Percentiles rank a stretch among this genome's conserved stretches.
These are phyloP conservation scores for Smithornis capensis DNA, from an alignment of 2,113 vertebrate genomes.

Conservation along the genomic window DNA sequence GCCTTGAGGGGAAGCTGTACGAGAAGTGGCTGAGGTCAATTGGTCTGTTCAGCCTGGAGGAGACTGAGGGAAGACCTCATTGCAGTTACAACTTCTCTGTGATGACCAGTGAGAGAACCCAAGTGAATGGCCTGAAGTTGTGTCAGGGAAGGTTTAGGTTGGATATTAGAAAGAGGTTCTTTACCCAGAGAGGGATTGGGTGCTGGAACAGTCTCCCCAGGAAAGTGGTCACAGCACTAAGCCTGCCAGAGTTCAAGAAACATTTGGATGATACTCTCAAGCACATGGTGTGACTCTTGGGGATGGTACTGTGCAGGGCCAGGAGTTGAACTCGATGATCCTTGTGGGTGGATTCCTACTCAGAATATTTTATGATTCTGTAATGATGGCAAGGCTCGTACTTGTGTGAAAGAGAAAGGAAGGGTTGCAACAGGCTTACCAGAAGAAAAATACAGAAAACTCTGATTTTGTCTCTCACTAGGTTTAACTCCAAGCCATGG, in stretches of 20 bases:
- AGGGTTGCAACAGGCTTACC: not conserved
- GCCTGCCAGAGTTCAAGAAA: not conserved
- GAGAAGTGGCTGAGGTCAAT: not conserved
- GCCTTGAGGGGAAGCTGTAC: not conserved
- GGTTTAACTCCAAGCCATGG: not conserved
- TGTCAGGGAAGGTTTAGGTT: not conserved
- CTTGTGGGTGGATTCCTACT: not conserved
- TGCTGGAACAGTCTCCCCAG: not conserved
- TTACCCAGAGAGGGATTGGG: not conserved
- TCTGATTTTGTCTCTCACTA: not conserved
- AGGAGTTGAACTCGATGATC: not conserved
- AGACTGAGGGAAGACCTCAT: not conserved
- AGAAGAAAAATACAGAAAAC: not conserved
- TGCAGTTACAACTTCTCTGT: not conserved
- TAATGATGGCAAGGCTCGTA: not conserved
- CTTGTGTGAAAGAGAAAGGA: not conserved
- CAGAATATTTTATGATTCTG: not conserved
- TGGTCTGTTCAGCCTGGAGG: not conserved
- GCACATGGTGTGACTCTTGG: not conserved
- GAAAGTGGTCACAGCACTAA: not conserved
- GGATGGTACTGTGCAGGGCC: not conserved
- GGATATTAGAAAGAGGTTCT: not conserved
- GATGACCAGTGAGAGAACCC: not conserved
- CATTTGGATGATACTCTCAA: not conserved
- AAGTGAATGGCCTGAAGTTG: not conserved